Evolutionary conservation across 1,140 invertebrate genomes (phyloP).

Genomic region (Stegodyphus mimosarum): DNA sequence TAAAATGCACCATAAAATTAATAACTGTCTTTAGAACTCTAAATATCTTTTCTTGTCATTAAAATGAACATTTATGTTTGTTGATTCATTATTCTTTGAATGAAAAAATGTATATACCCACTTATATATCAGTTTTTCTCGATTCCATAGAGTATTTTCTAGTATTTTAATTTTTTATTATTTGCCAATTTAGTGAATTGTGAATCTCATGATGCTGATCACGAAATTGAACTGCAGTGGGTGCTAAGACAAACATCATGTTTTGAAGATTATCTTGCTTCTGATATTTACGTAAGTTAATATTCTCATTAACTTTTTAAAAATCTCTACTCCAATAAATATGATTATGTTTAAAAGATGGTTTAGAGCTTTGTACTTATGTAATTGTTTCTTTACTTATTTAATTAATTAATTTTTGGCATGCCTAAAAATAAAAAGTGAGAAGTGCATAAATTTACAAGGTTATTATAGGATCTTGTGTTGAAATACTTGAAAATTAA

Average conservation of each 20-base stretch:
- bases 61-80: neutral
- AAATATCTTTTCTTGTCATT: neutral
- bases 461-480: no score
- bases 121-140: neutral
- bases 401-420: no score
- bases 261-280: slow-evolving; percentile 67
- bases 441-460: no score
- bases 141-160: neutral
- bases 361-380: no score
- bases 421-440: no score
- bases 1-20: neutral
- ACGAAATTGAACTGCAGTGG: slow-evolving; percentile 65
- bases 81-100: neutral
- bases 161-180: neutral
- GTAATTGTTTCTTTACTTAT: no score
- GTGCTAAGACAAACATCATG: slow-evolving; percentile 66
- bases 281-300: slow-evolving; percentile 64
- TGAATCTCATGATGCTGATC: slow-evolving; percentile 10
- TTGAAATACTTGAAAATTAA: no score
- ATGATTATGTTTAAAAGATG: no score
- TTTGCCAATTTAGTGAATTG: slow-evolving; percentile 60
- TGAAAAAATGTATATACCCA: neutral
- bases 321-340: no score
- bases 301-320: no score
- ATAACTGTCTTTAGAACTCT: neutral